Percentiles rank a stretch among this genome's conserved stretches.
These are phyloP conservation scores for Calypte anna DNA, from an alignment of 2,113 vertebrate species.

Conservation along the genomic window DNA sequence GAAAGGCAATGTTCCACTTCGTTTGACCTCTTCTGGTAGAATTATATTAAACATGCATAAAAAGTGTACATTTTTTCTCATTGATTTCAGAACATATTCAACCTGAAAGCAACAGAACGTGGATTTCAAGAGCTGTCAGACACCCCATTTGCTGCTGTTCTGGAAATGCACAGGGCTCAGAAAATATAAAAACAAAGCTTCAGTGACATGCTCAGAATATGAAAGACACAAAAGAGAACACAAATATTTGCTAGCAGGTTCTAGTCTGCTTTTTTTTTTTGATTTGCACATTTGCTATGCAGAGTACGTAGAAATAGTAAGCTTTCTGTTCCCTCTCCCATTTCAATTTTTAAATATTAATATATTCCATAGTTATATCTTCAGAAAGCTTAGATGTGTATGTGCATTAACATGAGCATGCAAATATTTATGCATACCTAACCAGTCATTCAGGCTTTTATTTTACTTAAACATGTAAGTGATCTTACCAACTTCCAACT, in stretches of 20 bases:
- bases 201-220: constrained; percentile 27
- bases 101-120: constrained; percentile 48
- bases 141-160: constrained; percentile 56
- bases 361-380: not conserved
- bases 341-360: not conserved
- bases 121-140: constrained; percentile 62
- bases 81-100: constrained; percentile 59
- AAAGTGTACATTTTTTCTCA: constrained; percentile 50
- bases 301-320: not conserved
- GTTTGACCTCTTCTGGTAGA: constrained; percentile 63
- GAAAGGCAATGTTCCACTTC: constrained; percentile 60
- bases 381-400: not conserved
- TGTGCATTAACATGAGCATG: not conserved
- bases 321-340: not conserved
- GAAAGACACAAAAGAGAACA: not conserved
- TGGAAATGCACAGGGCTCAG: not conserved
- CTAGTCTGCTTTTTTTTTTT: not conserved
- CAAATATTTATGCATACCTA: not conserved
- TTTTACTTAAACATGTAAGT: not conserved
- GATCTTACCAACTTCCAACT: not conserved
- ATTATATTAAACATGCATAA: constrained; percentile 66
- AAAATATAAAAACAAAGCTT: constrained; percentile 39
- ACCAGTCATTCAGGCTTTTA: not conserved
- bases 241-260: not conserved
- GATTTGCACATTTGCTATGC: not conserved